Evolutionary conservation across 2,888 invertebrate species (phyloP), one percentile per base, ranked within the genome.

Genomic region (Xestia ashworthii): DNA sequence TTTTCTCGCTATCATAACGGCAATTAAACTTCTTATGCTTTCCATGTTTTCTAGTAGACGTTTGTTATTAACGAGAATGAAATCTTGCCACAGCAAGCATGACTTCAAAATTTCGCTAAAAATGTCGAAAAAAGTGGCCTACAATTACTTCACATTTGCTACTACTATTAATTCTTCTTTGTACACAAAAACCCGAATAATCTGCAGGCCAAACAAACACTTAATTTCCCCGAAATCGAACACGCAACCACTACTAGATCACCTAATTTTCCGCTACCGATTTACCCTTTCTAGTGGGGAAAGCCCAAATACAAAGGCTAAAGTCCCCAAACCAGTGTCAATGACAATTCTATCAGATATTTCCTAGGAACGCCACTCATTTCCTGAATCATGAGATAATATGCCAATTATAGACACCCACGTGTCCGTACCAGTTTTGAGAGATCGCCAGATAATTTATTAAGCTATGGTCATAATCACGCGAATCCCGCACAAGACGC

Each of bases 351-450:
- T 46, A 71, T 73, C 55, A 70, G 25, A 44, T 55, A 73, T 78
- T 77, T 82, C 53, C 46, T 58, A 69, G 48, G 72, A 77, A 60
- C 60, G 58, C 72, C 2, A 81, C 25, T 74, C 78, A 74, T 82
- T 82, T 82, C 82, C 82, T 74, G 73, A 67, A 71, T 78, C 44
- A 38, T 76, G 74, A 83, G 50, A 71, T 83, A 80, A 80, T 76
- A 76, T n/a, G 64, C 76, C 65, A 77, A 75, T 73, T 72, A 69
- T 71, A 72, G 48, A 38, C 46, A 22, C 50, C 22, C 55, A 83
- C 55, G 74, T 68, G 65, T 62, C n/a, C 12, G 22, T 68, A 66
- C 41, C 19, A 71, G 12, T 67, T 48, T 84, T 84, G 83, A 83
- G 32, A 62, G 46, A 22, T 38, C 77, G 82, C 81, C 82, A 81